Base-by-base conservation (phyloP, 1,140 invertebrate species). In the Aphelinus atriplicis region DNA sequence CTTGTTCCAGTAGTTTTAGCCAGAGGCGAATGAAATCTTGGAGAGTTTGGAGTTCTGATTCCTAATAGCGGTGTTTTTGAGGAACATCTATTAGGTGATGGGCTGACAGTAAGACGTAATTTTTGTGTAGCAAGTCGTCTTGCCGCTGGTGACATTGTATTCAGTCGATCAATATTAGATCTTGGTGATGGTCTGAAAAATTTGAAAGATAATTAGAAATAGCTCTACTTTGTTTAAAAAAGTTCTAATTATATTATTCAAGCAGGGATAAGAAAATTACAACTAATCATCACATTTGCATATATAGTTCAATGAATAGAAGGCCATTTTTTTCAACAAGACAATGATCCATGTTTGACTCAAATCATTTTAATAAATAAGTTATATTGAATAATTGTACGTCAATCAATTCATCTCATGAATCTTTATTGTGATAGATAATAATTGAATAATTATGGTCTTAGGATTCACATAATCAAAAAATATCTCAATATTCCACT, bases 111-210 rank as follows among this genome's bases (percentile, higher is more conserved):
- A 61, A 92, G 79, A 3, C 88, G 87, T 6, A 92, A 80, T 80
- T 90, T 89, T 53, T 92, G 89, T 0, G 92, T 90, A 6, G 95
- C 95, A 9, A 99, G 88, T 80, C 92, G 90, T 80, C 93, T 92
- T 0, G 97, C 98, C 7, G 97, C 98, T 7, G 97, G 97, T 10
- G 97, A 98, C 95, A 99, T 97, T 57, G 92, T 93, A 43, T 92
- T 93, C 50, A 98, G 83, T 50, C 96, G 90, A 74, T 98, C 95
- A 26, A 94, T 90, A 45, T 92, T 89, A 3, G 92, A 92, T 76
- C 83, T 84, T 51, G 90, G 90, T 7, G 90, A 90, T 26, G 51
- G 51, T 53, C 26, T 26, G 26, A 26, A 26, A 26, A 26, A 26
- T 26, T 26, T 26, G 26, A 26, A 26, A 26, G 26, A 26, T 26